Percentiles rank a stretch among this genome's conserved stretches.
phyloP scores from a whole-genome alignment of 2,113 vertebrate genomes.

The Motacilla tschutschensis region DNA sequence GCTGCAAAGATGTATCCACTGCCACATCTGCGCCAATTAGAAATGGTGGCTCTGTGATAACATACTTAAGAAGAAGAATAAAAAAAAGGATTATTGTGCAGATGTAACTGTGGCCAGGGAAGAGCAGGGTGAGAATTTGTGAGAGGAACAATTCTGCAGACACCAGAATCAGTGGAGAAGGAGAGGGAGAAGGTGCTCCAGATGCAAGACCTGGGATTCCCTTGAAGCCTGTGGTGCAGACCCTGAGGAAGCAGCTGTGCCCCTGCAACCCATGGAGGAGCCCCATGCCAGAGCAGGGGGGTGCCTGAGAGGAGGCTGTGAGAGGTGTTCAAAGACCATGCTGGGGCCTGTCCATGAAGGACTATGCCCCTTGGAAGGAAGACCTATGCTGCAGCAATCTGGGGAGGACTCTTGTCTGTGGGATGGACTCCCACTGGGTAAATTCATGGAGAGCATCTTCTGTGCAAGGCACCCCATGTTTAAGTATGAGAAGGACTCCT shows the following conservation, averaged over 20 bases:
- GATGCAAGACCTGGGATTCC: rapidly evolving
- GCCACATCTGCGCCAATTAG: neutral
- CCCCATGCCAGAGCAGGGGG: rapidly evolving
- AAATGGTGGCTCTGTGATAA: neutral
- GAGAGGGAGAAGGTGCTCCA: too few relatives aligned
- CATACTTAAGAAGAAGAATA: neutral
- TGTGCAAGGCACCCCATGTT: rapidly evolving
- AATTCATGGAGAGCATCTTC: neutral
- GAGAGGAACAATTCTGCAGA: neutral
- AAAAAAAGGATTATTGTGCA: too few relatives aligned
- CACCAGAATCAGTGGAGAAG: neutral
- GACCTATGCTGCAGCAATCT: neutral
- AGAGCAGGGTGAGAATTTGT: neutral
- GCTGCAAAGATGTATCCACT: neutral
- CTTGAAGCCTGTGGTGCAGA: rapidly evolving
- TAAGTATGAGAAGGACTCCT: neutral
- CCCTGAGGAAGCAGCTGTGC: neutral
- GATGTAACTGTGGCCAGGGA: neutral
- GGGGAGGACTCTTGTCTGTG: neutral
- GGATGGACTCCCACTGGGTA: neutral
- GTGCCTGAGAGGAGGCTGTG: neutral
- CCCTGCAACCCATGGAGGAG: neutral
- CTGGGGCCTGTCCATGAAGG: neutral
- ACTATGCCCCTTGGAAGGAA: neutral
- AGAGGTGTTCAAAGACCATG: rapidly evolving